Base-by-base conservation (phyloP, 2,797 vertebrate genomes). In the Ceryle rudis region DNA sequence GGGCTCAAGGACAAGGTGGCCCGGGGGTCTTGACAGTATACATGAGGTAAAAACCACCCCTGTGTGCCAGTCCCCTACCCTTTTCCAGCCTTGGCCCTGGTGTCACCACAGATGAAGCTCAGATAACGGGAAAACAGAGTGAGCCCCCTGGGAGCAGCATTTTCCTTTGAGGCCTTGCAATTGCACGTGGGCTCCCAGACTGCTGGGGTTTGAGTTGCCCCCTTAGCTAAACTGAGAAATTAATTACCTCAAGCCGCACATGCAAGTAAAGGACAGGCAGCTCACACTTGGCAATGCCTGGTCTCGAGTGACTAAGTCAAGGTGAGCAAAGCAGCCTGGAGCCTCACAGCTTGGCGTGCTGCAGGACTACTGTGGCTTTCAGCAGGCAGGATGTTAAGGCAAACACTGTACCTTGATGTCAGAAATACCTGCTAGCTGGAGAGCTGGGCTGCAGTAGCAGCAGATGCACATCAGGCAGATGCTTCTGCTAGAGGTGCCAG, bases 361-460 rank as follows among this genome's bases (percentile, higher is more conserved):
- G 21, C 23, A 51, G 16, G 57, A 64, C 41, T 1, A 64, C 41
- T 1, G 1, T 5, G 46, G 39, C 37, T 86, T 69, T 33, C 83
- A 44, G 58, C 0, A 47, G 75, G 49, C 61, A 81, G 44, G 25
- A 20, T 0, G 1, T 25, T 25, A 33, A 64, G 52, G 60, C 22
- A 66, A 72, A 70, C 0, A 2, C 29, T 0, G 0, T 6, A 3
- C 21, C 20, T 10, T 0, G 0, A 62, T 26, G n/a, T 61, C 42
- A 21, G 31, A 77, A 95, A 55, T 25, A 81, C 52, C 55, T 46
- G 29, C 31, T 14, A 58, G 51, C 51, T 58, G 26, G 21, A 67
- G 23, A 70, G 26, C 33, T 39, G 86, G 39, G n/a, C 64, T 73
- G 35, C 35, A 9, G 21, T 17, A 73, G 41, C 41, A 41, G 14